Base-by-base conservation (phyloP, 2,113 vertebrate genomes). In the Epinephelus lanceolatus region DNA sequence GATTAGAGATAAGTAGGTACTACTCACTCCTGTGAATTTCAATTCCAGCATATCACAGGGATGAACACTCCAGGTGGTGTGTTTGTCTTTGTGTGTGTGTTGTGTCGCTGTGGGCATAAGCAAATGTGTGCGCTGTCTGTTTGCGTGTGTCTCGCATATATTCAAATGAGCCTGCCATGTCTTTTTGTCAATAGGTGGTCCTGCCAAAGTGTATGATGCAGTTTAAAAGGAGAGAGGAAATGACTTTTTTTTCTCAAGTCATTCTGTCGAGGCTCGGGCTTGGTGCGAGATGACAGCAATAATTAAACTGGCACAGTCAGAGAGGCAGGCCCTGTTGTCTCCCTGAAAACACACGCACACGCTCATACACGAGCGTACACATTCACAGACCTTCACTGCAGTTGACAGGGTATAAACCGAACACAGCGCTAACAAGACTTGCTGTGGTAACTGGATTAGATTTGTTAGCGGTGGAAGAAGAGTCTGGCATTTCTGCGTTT, bases 251-350 rank as follows among this genome's bases (percentile, higher is more conserved):
- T 80, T 81, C 68, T 82, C 40, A 60, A 85, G 77, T 81, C 74
- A 70, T 80, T 83, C 71, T 78, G 81, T 84, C n/a, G 63, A 62
- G 69, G 27, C 72, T 62, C 27, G 2, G 72, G 53, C 74, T 78
- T 42, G 23, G 25, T 30, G 71, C 10, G 18, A 86, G 84, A 90
- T 89, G 91, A 93, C 90, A 93, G 86, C 85, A 88, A 78, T 91
- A 93, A 94, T 92, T 94, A 89, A 89, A 91, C 78, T 87, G 85
- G 89, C 85, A 86, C 82, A 86, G 78, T 85, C 67, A 78, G 72
- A 90, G 47, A 88, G 75, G 80, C 83, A 74, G 76, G 78, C 42
- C 53, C 80, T 68, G 65, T 86, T 82, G 61, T 73, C 69, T 80
- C 40, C 49, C 51, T 63, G 19, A 77, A 76, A 52, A 60, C 40